Percentiles rank a stretch among this genome's conserved stretches.
Conservation (phyloP, 30 jellyfish, hydroid and myxozoan genomes). For the Hydra vulgaris region DNA sequence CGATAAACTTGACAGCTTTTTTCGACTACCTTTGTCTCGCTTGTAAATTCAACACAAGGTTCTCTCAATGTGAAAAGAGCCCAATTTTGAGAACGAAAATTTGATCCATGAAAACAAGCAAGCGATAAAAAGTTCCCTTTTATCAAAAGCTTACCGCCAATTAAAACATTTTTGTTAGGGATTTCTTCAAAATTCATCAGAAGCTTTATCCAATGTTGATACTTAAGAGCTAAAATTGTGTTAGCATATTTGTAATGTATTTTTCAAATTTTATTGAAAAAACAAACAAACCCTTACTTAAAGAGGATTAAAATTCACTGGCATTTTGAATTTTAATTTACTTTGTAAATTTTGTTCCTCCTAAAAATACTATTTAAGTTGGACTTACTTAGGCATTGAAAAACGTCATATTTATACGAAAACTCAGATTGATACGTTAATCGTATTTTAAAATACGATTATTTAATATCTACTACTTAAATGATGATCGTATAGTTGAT, state of each 20-base stretch:
- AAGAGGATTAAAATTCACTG: no score
- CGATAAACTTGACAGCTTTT: constrained; percentile 84
- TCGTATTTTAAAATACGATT: no score
- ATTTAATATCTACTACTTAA: no score
- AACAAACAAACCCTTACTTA: no score
- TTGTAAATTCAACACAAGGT: constrained; percentile 47
- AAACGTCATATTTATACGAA: no score
- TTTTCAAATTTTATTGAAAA: no score
- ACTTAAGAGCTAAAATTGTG: constrained; percentile 59
- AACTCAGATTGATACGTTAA: no score
- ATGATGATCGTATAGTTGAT: no score
- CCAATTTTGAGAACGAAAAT: constrained; percentile 98
- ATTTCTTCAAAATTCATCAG: constrained; percentile 36
- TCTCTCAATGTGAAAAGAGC: constrained; percentile 82
- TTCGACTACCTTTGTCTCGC: constrained; percentile 64
- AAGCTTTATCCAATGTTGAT: constrained; percentile 94
- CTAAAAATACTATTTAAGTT: no score
- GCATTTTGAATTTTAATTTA: no score
- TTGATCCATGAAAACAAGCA: constrained; percentile 93
- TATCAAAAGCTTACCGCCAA: constrained; percentile 78
- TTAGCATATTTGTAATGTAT: not conserved
- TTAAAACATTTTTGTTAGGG: constrained; percentile 30
- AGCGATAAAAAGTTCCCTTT: constrained; percentile 62
- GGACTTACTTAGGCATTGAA: no score
- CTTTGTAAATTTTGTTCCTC: no score